Conservation (phyloP, 2,888 invertebrate genomes). For the Cerastis leucographa region DNA sequence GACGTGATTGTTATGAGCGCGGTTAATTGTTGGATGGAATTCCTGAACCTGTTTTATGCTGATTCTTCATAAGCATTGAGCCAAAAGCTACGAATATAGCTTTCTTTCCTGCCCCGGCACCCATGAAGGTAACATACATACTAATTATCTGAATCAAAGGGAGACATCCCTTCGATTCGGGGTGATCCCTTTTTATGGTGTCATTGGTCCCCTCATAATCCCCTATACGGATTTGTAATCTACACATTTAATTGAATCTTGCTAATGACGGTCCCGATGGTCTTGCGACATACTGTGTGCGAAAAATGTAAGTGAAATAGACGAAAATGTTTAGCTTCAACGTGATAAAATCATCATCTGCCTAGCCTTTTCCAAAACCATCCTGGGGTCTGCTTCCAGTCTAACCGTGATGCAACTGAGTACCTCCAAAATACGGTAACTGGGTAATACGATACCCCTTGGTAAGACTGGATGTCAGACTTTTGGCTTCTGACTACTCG, state of each 20-base stretch:
- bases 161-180: constrained; percentile 30
- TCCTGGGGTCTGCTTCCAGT: no score
- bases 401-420: no score
- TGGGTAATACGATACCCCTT: no score
- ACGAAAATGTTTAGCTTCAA: neutral
- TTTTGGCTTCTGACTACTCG: no score
- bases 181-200: constrained; percentile 53
- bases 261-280: constrained; percentile 12
- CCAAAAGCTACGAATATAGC: constrained; percentile 4
- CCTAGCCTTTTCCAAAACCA: no score
- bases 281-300: neutral
- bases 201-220: constrained; percentile 48
- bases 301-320: neutral
- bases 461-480: no score
- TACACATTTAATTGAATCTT: constrained; percentile 43
- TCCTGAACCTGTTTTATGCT: neutral
- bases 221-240: constrained; percentile 29
- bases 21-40: neutral
- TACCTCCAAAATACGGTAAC: no score
- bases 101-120: neutral
- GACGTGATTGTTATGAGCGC: no score
- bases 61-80: neutral
- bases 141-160: constrained; percentile 55
- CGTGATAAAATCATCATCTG: no score
- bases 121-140: constrained; percentile 41